A percentile compares a stretch with the other conserved stretches of the same genome.
Evolutionary conservation across 2,113 vertebrate genomes (phyloP).

Genomic region (Glareola pratincola): DNA sequence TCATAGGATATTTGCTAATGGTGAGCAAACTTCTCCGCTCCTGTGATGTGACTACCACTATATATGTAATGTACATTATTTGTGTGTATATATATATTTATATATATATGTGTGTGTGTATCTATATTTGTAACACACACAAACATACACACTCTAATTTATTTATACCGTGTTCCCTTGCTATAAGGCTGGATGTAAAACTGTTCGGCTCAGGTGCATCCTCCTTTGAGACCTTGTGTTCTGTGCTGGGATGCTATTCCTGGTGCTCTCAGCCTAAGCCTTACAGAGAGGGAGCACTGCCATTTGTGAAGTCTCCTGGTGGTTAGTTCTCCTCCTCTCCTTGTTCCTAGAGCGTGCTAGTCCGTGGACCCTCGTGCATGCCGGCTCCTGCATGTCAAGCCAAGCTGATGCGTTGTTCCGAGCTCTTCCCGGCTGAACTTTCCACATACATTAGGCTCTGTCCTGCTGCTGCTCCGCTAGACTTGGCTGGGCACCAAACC

Average conservation of each 20-base stretch:
- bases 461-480: constrained; percentile 21
- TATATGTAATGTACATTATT: constrained; percentile 28
- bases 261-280: constrained; percentile 2
- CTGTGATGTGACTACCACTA: constrained; percentile 67
- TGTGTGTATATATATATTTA: background rate
- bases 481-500: constrained; percentile 8
- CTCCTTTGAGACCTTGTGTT: background rate
- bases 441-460: background rate
- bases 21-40: constrained; percentile 77
- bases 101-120: background rate
- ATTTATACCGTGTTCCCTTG: constrained; percentile 27
- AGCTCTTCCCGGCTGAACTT: background rate
- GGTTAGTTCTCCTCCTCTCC: background rate
- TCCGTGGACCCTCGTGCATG: constrained; percentile 39
- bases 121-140: background rate
- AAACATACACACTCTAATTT: background rate
- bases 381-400: constrained; percentile 34
- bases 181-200: constrained; percentile 44
- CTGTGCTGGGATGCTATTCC: background rate
- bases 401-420: background rate
- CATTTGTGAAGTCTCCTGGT: constrained; percentile 5
- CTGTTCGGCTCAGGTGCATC: background rate
- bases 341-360: background rate
- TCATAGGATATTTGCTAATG: constrained; percentile 90
- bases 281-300: constrained; percentile 57